These are phyloP conservation scores for Archips crataeganus DNA, from an alignment of 2,888 invertebrate species.

Conservation along the genomic window DNA sequence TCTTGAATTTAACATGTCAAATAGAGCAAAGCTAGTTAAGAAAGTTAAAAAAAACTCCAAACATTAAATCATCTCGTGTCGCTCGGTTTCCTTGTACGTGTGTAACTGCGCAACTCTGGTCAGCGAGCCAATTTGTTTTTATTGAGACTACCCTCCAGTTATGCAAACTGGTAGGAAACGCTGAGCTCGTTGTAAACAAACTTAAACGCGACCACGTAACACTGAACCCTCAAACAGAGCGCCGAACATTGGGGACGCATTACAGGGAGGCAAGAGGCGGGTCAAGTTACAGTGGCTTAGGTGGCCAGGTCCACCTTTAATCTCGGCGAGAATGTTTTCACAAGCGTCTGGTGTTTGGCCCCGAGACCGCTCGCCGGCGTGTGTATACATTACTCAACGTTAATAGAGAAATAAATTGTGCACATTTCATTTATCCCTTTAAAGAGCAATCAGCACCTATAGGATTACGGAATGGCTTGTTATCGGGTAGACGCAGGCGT, in stretches of 20 bases:
- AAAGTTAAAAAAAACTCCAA: conserved; percentile 44
- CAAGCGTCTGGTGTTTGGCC: conserved; percentile 74
- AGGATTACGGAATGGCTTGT: conserved; percentile 65
- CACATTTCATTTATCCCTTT: conserved; percentile 80
- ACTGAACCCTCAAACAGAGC: conserved; percentile 56
- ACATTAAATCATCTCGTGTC: conserved; percentile 80
- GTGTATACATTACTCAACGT: conserved; percentile 81
- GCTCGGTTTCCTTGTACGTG: conserved; percentile 81
- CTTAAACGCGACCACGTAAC: conserved; percentile 66
- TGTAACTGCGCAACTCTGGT: conserved; percentile 78
- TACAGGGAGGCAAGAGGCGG: conserved; percentile 47
- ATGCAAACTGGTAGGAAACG: conserved; percentile 83
- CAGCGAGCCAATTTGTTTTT: conserved; percentile 84
- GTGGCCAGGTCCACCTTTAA: conserved; percentile 77
- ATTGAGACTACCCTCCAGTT: conserved; percentile 84
- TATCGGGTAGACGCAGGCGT: conserved; percentile 67
- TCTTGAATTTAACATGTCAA: background rate
- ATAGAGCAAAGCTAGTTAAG: conserved; percentile 5
- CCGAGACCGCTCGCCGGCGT: conserved; percentile 73
- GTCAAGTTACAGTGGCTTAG: conserved; percentile 58
- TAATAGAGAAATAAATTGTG: conserved; percentile 85
- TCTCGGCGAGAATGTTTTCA: conserved; percentile 80
- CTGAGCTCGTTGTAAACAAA: conserved; percentile 83
- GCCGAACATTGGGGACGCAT: conserved; percentile 36
- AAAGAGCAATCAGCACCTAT: conserved; percentile 72